Evolutionary conservation across 2,888 invertebrate species (phyloP), one percentile per base, ranked within the genome.

Genomic region (Mythimna lalbum): DNA sequence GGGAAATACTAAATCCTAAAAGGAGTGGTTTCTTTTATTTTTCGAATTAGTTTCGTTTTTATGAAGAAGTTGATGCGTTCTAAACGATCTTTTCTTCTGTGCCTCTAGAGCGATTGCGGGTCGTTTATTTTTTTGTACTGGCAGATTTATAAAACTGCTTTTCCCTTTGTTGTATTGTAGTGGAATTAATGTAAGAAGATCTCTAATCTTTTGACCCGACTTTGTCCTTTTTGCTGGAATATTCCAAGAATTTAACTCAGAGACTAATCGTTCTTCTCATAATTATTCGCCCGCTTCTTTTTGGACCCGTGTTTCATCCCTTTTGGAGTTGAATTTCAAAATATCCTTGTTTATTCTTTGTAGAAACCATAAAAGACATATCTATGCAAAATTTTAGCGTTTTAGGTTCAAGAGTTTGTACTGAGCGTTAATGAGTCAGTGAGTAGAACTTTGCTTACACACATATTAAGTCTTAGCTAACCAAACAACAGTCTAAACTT

Each of bases 31-130:
- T 56, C 43, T 21, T 39, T 55, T 76, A 52, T 69, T 59, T 68
- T 65, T 63, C n/a, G 49, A 67, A 68, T 79, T 70, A 64, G 52
- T 69, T 47, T 72, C 39, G 39, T 82, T 81, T 73, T 70, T 77
- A 64, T 64, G 31, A 69, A 70, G 56, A 69, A 65, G 55, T 68
- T 82, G 69, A 72, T 72, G 74, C 68, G 67, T 72, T 71, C 66
- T 68, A 72, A 77, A 76, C 64, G 74, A 74, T 53, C 56, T 72
- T 21, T 64, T 65, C 59, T 33, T 59, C 52, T 65, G 61, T 36
- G 49, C 39, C 27, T 60, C 36, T 52, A 53, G 49, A 39, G 31
- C 12, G 63, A 60, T 75, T 76, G 63, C 55, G 17, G 43, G 12
- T 60, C 33, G 53, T 60, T 59, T 52, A 31, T 70, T 76, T 33